Percentiles rank a stretch among this genome's conserved stretches.
These are phyloP conservation scores for Piprites chloris DNA, from an alignment of 2,113 vertebrate species.

Conservation along the genomic window DNA sequence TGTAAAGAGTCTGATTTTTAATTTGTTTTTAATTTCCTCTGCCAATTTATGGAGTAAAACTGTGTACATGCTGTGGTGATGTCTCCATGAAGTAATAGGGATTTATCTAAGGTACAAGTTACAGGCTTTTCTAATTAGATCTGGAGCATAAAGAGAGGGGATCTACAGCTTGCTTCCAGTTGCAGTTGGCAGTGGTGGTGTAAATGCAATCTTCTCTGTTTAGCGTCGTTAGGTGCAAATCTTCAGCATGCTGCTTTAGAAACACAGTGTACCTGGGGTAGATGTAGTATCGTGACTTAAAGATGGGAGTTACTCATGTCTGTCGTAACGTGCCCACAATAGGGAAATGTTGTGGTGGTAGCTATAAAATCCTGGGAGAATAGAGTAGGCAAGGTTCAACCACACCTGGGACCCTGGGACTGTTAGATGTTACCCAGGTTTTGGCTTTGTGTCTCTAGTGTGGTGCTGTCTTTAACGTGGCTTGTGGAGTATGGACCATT, in stretches of 20 bases:
- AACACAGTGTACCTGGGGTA: too few species aligned
- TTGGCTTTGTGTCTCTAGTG: neutral
- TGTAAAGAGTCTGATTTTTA: neutral
- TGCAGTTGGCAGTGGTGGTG: neutral
- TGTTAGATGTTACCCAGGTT: neutral
- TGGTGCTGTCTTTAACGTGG: neutral
- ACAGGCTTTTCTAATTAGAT: neutral
- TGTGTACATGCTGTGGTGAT: neutral
- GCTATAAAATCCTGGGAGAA: neutral
- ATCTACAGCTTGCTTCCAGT: neutral
- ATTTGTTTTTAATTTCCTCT: neutral
- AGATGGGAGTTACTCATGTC: neutral
- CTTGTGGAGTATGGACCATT: neutral
- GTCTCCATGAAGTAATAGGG: neutral
- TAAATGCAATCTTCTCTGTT: neutral
- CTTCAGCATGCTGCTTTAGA: neutral
- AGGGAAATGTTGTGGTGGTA: neutral
- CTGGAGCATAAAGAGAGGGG: neutral
- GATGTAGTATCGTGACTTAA: neutral
- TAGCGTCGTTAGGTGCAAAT: neutral
- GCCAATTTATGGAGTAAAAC: neutral
- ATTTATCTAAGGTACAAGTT: neutral
- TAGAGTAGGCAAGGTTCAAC: neutral
- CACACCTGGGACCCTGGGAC: neutral
- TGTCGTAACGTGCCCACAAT: neutral